phyloP scores from a whole-genome alignment of 1,140 invertebrate genomes.

The Leptinotarsa defecta region DNA sequence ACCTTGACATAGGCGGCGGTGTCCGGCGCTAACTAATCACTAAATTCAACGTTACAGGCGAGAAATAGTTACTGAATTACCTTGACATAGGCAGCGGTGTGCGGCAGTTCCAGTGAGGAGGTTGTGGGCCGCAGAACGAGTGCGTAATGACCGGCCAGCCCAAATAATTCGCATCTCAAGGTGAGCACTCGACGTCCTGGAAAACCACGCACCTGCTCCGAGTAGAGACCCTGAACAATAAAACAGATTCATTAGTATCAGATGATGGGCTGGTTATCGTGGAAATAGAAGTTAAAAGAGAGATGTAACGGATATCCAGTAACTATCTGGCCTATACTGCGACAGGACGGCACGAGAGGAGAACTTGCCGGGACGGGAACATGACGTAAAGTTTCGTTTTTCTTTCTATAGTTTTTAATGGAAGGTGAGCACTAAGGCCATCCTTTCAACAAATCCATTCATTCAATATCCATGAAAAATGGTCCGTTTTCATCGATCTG shows the following conservation, averaged over 20 bases:
- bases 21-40: constrained; percentile 54
- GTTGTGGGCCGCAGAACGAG: constrained; percentile 65
- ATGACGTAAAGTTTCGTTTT: too few relatives aligned
- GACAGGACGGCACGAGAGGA: too few relatives aligned
- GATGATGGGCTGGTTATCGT: neutral
- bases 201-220: constrained; percentile 72
- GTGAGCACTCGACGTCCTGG: constrained; percentile 67
- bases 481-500: too few relatives aligned
- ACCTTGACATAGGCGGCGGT: constrained; percentile 71
- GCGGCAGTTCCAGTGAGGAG: constrained; percentile 61
- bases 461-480: too few relatives aligned
- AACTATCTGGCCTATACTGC: too few relatives aligned
- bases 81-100: constrained; percentile 70
- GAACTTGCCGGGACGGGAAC: too few relatives aligned
- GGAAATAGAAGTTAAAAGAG: too few relatives aligned
- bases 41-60: neutral
- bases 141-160: constrained; percentile 76
- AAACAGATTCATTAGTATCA: constrained; percentile 11
- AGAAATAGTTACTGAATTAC: constrained; percentile 53
- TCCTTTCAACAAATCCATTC: too few relatives aligned
- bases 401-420: too few relatives aligned
- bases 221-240: constrained; percentile 62
- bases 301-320: too few relatives aligned
- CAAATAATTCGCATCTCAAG: constrained; percentile 76
- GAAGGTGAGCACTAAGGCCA: too few relatives aligned